Conservation (phyloP, 2,113 vertebrate species). For the Paracanthobrama guichenoti region DNA sequence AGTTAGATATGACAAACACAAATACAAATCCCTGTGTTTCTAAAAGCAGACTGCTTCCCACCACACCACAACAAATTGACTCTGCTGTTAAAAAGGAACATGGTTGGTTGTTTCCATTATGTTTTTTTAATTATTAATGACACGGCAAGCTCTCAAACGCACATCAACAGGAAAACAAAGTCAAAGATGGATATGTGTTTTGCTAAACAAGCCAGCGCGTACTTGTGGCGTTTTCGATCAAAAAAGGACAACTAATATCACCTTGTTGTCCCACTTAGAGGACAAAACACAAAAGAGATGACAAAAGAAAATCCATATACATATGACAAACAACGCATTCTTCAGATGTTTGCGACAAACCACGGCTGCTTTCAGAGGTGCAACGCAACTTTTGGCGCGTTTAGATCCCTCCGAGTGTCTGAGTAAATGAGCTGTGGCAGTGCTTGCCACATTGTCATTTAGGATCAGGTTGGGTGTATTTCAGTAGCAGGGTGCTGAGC, state of each 20-base stretch:
- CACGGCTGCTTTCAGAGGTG: constrained; percentile 2
- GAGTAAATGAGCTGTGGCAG: constrained; percentile 53
- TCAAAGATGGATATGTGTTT: constrained; percentile 26
- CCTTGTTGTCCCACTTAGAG: neutral
- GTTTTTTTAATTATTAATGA: constrained; percentile 50
- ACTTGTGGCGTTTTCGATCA: neutral
- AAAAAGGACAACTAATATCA: constrained; percentile 10
- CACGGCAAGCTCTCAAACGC: neutral
- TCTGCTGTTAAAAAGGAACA: constrained; percentile 26
- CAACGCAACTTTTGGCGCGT: constrained; percentile 41
- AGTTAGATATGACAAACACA: constrained; percentile 33
- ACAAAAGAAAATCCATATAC: neutral
- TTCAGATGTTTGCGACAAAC: neutral
- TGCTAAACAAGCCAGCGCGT: neutral
- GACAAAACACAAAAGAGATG: neutral
- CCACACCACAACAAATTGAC: constrained; percentile 34
- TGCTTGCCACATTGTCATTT: constrained; percentile 59
- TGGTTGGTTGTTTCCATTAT: constrained; percentile 45
- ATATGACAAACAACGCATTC: constrained; percentile 6
- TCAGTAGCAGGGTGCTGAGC: constrained; percentile 36
- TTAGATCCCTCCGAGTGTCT: constrained; percentile 43
- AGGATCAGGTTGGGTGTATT: constrained; percentile 57
- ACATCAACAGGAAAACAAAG: neutral
- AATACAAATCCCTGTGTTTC: constrained; percentile 21
- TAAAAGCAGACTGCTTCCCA: constrained; percentile 3